These are phyloP conservation scores for Yponomeuta evonymella DNA, from an alignment of 2,888 invertebrate genomes.

Conservation along the genomic window DNA sequence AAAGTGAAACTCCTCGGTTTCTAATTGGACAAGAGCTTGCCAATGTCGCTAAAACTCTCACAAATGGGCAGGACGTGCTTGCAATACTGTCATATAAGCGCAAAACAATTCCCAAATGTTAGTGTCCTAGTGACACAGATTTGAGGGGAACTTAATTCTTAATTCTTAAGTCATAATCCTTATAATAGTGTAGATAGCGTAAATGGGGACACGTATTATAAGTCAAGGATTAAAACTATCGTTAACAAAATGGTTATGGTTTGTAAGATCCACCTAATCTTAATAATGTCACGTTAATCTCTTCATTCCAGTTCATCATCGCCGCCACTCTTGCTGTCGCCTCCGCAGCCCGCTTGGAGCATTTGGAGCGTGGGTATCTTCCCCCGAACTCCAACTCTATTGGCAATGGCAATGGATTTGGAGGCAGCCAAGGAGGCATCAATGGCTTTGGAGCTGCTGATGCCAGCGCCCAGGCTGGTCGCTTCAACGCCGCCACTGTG, in stretches of 20 bases:
- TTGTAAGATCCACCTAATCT: no score
- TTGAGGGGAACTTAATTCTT: no score
- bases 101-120: not conserved
- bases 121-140: not conserved
- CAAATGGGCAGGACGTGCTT: constrained; percentile 3
- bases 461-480: not conserved
- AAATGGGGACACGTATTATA: no score
- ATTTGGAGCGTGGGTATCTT: constrained; percentile 59
- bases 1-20: no score
- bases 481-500: constrained; percentile 38
- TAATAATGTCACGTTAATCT: no score
- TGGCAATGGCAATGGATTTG: not conserved
- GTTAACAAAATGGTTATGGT: no score
- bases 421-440: not conserved
- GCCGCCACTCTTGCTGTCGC: constrained; percentile 47
- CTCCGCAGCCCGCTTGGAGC: constrained; percentile 58
- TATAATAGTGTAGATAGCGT: no score
- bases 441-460: not conserved
- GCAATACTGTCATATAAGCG: not conserved
- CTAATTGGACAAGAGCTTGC: not conserved
- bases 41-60: not conserved
- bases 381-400: constrained; percentile 38
- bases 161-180: no score
- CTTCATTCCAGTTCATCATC: constrained; percentile 14
- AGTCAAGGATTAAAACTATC: no score